Conservation (phyloP, 2,888 invertebrate species). For the Laothoe populi region DNA sequence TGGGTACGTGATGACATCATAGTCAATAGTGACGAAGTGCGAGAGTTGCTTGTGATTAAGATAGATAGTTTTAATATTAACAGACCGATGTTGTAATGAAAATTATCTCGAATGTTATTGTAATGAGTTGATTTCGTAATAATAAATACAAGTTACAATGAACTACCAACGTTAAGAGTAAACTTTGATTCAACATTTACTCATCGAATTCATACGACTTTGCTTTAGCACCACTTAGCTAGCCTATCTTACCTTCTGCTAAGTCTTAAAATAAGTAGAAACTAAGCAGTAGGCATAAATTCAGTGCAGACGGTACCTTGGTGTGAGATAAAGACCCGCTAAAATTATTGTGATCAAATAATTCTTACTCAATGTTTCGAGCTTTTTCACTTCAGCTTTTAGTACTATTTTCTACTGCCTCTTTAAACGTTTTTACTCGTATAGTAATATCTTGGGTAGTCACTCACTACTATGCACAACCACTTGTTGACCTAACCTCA, state of each 20-base stretch:
- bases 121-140: conserved; percentile 58
- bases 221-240: conserved; percentile 72
- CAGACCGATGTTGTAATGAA: conserved; percentile 47
- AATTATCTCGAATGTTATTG: conserved; percentile 53
- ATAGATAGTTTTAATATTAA: conserved; percentile 40
- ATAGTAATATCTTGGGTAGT: conserved; percentile 33
- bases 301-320: conserved; percentile 11
- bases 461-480: conserved; percentile 25
- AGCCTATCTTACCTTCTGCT: conserved; percentile 64
- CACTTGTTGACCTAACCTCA: conserved; percentile 14
- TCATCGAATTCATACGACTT: conserved; percentile 68
- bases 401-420: conserved; percentile 73
- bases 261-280: conserved; percentile 50
- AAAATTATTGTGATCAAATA: conserved; percentile 16
- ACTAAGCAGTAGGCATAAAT: conserved; percentile 4
- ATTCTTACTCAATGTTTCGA: conserved; percentile 63
- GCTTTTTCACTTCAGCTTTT: conserved; percentile 80
- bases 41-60: conserved; percentile 55
- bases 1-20: conserved; percentile 33
- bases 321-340: conserved; percentile 17
- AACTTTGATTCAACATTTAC: conserved; percentile 54
- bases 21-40: conserved; percentile 36
- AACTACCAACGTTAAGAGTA: conserved; percentile 47
- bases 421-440: conserved; percentile 68
- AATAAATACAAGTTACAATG: conserved; percentile 46